Evolutionary conservation across 1,140 invertebrate genomes (phyloP).

Genomic region (Hyposmocoma kahamanoa): DNA sequence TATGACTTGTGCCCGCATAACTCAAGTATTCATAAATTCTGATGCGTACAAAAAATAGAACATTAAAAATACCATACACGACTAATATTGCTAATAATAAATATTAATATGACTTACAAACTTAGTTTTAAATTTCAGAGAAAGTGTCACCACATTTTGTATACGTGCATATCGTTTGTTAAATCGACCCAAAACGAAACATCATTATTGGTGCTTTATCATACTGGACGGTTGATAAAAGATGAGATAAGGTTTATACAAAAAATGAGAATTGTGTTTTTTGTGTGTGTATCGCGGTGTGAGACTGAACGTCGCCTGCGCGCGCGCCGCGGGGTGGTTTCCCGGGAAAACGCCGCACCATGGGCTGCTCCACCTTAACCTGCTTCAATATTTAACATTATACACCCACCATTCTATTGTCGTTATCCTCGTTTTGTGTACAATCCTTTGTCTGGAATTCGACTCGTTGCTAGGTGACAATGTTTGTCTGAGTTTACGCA

Average conservation of each 20-base stretch:
- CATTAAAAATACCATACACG: not conserved
- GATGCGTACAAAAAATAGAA: not conserved
- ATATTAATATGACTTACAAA: not conserved
- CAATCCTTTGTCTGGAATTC: slow-evolving; percentile 54
- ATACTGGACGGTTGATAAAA: slow-evolving; percentile 56
- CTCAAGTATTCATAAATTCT: no score
- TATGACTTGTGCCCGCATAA: slow-evolving; percentile 47
- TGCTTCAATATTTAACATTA: slow-evolving; percentile 58
- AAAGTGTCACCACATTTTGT: slow-evolving; percentile 56
- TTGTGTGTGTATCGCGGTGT: slow-evolving; percentile 51
- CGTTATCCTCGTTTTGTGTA: slow-evolving; percentile 39
- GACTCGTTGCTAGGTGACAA: slow-evolving; percentile 60
- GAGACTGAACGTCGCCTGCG: slow-evolving; percentile 61
- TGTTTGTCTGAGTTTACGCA: slow-evolving; percentile 62
- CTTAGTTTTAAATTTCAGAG: slow-evolving; percentile 9
- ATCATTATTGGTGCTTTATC: slow-evolving; percentile 72
- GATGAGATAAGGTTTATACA: slow-evolving; percentile 48
- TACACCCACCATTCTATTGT: slow-evolving; percentile 59
- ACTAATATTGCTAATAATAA: not conserved
- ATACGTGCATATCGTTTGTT: slow-evolving; percentile 36
- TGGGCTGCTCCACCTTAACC: slow-evolving; percentile 23
- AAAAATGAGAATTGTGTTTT: slow-evolving; percentile 58
- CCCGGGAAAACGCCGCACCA: slow-evolving; percentile 42
- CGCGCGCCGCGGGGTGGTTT: slow-evolving; percentile 61
- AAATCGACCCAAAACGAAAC: slow-evolving; percentile 61